Evolutionary conservation across 2,888 invertebrate genomes (phyloP), one percentile per base, ranked within the genome.

Genomic region (Epirrita christyi): DNA sequence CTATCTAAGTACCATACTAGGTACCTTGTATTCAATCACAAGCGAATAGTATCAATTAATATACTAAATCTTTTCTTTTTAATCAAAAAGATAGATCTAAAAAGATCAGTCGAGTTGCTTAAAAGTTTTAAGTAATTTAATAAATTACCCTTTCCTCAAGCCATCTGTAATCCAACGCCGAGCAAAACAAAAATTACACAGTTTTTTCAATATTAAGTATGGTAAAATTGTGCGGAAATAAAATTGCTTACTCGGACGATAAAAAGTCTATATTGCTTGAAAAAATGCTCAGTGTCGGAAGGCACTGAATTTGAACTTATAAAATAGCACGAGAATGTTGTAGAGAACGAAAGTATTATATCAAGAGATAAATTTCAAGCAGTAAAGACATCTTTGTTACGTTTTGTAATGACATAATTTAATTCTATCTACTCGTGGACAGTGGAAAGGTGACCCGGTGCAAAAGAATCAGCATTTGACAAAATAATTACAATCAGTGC

Each of bases 161-260:
- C 87, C 81, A 88, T 85, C 91, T 92, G 86, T 85, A 85, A 88
- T 92, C 90, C 91, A 80, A 85, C 78, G 89, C 80, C 78, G 80
- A 75, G 88, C 88, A 81, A 83, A 88, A 88, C 81, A 88, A 85
- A 88, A 86, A 85, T 67, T 66, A 71, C 51, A 74, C 70, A 57
- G 65, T 67, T 64, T 70, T 61, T 43, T 51, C 58, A 64, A 64
- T 53, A 66, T 43, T 51, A 56, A 64, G 63, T 53, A 66, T 61
- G 67, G 55, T 59, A 43, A 43, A 52, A 36, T 10, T 55, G 59
- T 57, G 60, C 56, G 51, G 48, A 67, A 70, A 70, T 60, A 63
- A 72, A 73, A 74, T 53, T 70, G 66, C 66, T 68, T 56, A 50
- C 21, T 34, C 11, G 36, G 36, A 49, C 36, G 41, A 50, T 41